These are phyloP conservation scores for Microcebus tavaratra DNA, from an alignment of 2,113 vertebrate species.

Conservation along the genomic window DNA sequence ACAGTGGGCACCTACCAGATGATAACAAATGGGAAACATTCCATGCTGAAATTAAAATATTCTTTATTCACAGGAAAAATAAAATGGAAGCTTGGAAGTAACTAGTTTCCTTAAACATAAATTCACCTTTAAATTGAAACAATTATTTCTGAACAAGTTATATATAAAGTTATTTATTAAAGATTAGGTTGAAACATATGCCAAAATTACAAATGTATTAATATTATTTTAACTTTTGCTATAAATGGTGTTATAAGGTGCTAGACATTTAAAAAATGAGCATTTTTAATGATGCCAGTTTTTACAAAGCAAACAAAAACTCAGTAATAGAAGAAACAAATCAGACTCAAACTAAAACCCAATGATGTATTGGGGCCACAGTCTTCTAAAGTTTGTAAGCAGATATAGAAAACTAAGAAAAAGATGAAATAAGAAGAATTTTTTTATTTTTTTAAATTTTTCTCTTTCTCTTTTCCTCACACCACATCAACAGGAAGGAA, in stretches of 20 bases:
- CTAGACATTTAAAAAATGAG: not conserved
- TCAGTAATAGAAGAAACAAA: not conserved
- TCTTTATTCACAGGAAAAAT: not conserved
- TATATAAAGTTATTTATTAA: not conserved
- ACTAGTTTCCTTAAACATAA: not conserved
- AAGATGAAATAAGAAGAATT: not conserved
- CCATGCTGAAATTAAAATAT: not conserved
- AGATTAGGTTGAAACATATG: not conserved
- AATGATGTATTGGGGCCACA: not conserved
- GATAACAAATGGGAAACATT: not conserved
- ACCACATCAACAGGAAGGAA: no score
- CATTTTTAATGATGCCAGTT: not conserved
- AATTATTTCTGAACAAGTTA: constrained; percentile 11
- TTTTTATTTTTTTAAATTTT: no score
- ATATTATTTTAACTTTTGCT: not conserved
- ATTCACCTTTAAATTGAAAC: constrained; percentile 22
- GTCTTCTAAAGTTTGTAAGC: not conserved
- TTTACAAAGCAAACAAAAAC: not conserved
- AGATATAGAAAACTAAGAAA: not conserved
- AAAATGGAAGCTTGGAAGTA: not conserved
- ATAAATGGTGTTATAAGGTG: not conserved
- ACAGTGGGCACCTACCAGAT: not conserved
- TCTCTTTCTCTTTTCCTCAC: no score
- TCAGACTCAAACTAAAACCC: not conserved
- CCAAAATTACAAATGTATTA: not conserved